Evolutionary conservation across 2,888 invertebrate genomes (phyloP).

Genomic region (Hypomecis punctinalis): DNA sequence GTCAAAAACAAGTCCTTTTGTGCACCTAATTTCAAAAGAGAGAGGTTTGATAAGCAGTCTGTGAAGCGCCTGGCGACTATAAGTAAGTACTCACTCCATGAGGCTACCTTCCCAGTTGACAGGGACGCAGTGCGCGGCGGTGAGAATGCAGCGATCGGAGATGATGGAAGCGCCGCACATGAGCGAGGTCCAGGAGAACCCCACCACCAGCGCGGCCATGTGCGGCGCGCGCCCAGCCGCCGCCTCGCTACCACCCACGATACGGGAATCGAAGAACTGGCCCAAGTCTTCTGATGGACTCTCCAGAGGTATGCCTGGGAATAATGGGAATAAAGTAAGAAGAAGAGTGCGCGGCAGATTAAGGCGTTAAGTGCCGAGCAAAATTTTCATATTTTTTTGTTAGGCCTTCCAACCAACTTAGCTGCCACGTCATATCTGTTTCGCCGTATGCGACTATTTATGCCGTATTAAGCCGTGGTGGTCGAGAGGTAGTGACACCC

Average conservation of each 20-base stretch:
- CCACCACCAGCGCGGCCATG: slow-evolving; percentile 52
- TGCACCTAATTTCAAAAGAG: too few relatives aligned
- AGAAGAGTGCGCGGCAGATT: neutral
- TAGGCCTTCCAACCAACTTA: too few relatives aligned
- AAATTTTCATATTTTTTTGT: too few relatives aligned
- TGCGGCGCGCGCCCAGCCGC: slow-evolving; percentile 47
- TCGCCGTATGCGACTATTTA: too few relatives aligned
- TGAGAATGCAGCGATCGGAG: slow-evolving; percentile 42
- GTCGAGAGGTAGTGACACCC: too few relatives aligned
- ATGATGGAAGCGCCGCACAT: slow-evolving; percentile 50
- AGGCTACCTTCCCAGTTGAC: slow-evolving; percentile 39
- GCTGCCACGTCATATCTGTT: too few relatives aligned
- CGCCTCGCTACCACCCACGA: slow-evolving; percentile 54
- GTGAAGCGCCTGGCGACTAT: neutral
- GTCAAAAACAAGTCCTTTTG: too few relatives aligned
- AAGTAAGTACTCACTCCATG: slow-evolving; percentile 35
- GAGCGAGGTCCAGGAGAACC: slow-evolving; percentile 30
- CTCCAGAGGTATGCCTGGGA: slow-evolving; percentile 39
- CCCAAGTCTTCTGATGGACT: slow-evolving; percentile 6
- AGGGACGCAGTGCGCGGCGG: slow-evolving; percentile 60
- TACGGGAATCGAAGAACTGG: slow-evolving; percentile 38
- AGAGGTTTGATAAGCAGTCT: too few relatives aligned
- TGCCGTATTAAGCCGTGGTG: too few relatives aligned
- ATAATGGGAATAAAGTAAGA: neutral
- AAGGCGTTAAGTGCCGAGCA: neutral